Base-by-base conservation (phyloP, 2,113 vertebrate genomes). In the Seriola dumerili region DNA sequence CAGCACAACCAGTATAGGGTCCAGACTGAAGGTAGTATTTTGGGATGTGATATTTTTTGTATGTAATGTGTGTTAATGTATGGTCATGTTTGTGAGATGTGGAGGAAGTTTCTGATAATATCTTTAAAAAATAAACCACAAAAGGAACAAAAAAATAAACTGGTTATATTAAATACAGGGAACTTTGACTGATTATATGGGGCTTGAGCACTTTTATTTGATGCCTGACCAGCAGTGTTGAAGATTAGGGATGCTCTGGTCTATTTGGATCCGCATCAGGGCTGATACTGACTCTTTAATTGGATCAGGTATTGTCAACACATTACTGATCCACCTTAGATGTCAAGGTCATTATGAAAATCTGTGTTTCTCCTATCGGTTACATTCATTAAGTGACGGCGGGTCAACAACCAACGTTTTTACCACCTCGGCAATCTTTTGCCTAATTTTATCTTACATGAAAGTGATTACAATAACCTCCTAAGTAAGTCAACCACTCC, bases 11-110 rank as follows among this genome's bases (percentile, higher is more conserved):
- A 88, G 76, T 80, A 46, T 72, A 76, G 72, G 11, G 73, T 86
- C 83, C 69, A 72, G 84, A 88, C 84, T 78, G 80, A 86, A 83
- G 61, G 40, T 85, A 46, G 72, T 88, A 85, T 85, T 89, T 85
- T 83, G 4, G 48, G 72, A 85, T n/a, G 34, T 44, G 48, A 36
- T 59, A 1, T 72, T 57, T 76, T 73, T 66, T 71, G 25, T 36
- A 8, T 57, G 16, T 52, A 32, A 36, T 38, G 38, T 8, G 38
- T 62, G 6, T 16, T 38, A 38, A 38, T 72, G 46, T 23, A 23
- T 44, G 11, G 58, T 13, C 34, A n/a, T 52, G 16, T 32, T 17
- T 42, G 38, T 44, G 14, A 48, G 21, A 66, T 62, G 23, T 52
- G 50, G 40, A 52, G 52, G 23, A 32, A 16, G 23, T 46, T 76